Evolutionary conservation across 1,140 invertebrate genomes (phyloP), one percentile per base, ranked within the genome.

Genomic region (Lineus longissimus): DNA sequence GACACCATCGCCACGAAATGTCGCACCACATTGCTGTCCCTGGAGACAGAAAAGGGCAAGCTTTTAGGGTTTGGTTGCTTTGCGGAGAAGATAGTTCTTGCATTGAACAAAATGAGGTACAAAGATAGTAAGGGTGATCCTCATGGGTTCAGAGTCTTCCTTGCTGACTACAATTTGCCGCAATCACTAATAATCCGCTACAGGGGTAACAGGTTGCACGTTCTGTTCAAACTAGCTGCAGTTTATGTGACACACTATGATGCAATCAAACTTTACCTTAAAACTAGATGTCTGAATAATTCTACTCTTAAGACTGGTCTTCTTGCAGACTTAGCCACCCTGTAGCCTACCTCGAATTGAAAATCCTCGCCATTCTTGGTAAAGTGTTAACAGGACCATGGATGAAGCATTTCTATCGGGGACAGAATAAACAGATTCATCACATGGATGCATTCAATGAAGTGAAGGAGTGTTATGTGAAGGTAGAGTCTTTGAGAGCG

Each of bases 121-220:
- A 67, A 67, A 36, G 65, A 67, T 30, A 58, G 62, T 1, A 67
- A 63, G 45, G 65, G 62, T 4, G 65, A 67, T 22, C 65, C 65
- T 2, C 29, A 45, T 33, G 65, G 54, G 1, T 67, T 67, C 45
- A 33, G 19, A 2, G 19, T 2, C 1, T 67, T 67, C 30, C 57
- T 67, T 2, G n/a, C 55, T 9, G n/a, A 54, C 15, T 7, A 40
- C 6, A 15, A 23, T 19, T 40, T 67, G 17, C 41, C 43, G 1
- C 4, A 36, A 36, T 36, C 33, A 36, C 15, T 36, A 22, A 0
- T 66, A 22, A 25, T 41, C 2, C 27, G 61, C 0, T 66, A 66
- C 47, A 27, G 65, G 19, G 61, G 65, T 9, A 66, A 66, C 36
- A 27, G 65, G 1, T 43, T 66, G 1, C 65, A 66, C 36, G 40